Evolutionary conservation across 2,797 vertebrate species (phyloP), one percentile per base, ranked within the genome.

Genomic region (Sarcoramphus papa): DNA sequence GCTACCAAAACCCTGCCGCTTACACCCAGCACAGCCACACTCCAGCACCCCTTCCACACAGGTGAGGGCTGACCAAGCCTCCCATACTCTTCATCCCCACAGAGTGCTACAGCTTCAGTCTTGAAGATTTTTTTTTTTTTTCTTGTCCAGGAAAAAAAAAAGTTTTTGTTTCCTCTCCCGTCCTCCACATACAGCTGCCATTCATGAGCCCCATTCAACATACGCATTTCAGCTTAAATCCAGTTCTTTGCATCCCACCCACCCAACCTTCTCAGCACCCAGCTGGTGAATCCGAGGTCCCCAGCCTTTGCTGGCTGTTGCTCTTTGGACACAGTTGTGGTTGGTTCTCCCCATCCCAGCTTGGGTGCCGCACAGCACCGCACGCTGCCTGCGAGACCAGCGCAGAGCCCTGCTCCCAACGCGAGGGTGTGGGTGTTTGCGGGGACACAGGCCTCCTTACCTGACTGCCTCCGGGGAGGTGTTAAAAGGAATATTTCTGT

Each of bases 401-500:
- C 2, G 2, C 45, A 14, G 33, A 28, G 40, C 59, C 19, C 21
- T 1, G 7, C 37, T 30, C 21, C 21, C 12, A 2, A 4, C 0
- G 7, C 0, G 3, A 21, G 0, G 6, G 53, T 0, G 4, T 0
- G 13, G n/a, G 51, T 4, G 6, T 7, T 31, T 1, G 25, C 0
- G 2, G 28, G 11, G 17, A 48, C 3, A 0, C 23, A 10, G 20
- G 8, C 16, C 37, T 28, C 59, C 95, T 96, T 96, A 99, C 99
- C 99, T 99, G 94, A 99, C 97, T 1, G 99, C 98, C 96, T 97
- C 97, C 6, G 99, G 98, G 1, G 99, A 98, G 3, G 98, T 98
- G 96, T 99, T 98, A 35, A 99, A 99, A 35, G 92, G 98, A 68
- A 99, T 99, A 81, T 99, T 99, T 79, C 99, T 98, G 98, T 99